phyloP scores from a whole-genome alignment of 2,888 invertebrate species.

The Drosophila hamatofila region DNA sequence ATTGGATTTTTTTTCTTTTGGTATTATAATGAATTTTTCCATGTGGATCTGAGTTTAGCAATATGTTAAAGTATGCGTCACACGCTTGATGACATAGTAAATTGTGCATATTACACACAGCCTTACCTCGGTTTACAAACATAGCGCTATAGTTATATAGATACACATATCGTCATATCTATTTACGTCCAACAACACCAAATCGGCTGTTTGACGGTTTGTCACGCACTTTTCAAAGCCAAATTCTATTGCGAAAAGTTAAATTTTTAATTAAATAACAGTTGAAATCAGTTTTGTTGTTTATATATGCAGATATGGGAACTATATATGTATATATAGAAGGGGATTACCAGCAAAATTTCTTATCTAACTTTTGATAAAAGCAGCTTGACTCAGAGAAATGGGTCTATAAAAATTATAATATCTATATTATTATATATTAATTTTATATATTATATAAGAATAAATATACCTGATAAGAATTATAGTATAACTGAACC shows the following conservation, averaged over 20 bases:
- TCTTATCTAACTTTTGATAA: background rate
- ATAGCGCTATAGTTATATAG: background rate
- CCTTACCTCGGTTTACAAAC: slow-evolving; percentile 27
- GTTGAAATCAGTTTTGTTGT: background rate
- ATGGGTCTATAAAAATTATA: background rate
- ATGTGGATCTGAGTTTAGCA: background rate
- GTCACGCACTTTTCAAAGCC: slow-evolving; percentile 56
- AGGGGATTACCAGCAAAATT: background rate
- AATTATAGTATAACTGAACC: background rate
- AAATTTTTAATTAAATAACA: slow-evolving; percentile 37
- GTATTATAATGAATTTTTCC: background rate
- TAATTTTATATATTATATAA: slow-evolving; percentile 1
- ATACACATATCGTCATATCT: slow-evolving; percentile 27
- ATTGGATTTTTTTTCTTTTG: background rate
- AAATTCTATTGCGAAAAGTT: slow-evolving; percentile 43
- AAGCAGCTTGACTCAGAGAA: background rate
- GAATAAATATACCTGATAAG: background rate
- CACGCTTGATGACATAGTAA: slow-evolving; percentile 6
- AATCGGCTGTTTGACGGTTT: slow-evolving; percentile 48
- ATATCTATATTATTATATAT: background rate
- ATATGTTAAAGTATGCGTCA: background rate
- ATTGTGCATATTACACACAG: slow-evolving; percentile 7
- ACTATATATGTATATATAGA: background rate
- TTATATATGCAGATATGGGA: background rate
- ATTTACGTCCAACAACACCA: slow-evolving; percentile 48